Evolutionary conservation across 1,140 invertebrate species (phyloP).

Genomic region (Lepidurus couesii): DNA sequence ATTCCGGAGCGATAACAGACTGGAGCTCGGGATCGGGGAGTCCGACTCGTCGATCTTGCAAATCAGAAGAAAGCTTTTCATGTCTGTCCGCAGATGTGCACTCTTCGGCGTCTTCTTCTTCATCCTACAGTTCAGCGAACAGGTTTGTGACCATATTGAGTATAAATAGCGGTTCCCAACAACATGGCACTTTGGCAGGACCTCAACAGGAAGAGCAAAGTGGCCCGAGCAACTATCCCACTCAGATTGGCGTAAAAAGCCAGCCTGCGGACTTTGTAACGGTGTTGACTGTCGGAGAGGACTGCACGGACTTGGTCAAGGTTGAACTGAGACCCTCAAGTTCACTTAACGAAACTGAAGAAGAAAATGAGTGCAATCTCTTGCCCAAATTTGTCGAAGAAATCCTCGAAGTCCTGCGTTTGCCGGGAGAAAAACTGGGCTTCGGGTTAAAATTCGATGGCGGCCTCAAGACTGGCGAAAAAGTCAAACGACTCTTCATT

Average conservation of each 20-base stretch:
- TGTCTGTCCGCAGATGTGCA: not conserved
- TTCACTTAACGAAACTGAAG: not conserved
- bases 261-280: constrained; percentile 45
- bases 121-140: constrained; percentile 36
- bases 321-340: constrained; percentile 38
- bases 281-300: constrained; percentile 47
- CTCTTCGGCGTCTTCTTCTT: not conserved
- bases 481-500: constrained; percentile 66
- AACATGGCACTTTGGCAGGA: constrained; percentile 26
- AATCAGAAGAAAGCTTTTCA: constrained; percentile 24
- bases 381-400: constrained; percentile 44
- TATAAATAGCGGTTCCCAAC: constrained; percentile 46
- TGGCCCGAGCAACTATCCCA: constrained; percentile 35
- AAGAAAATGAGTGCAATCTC: constrained; percentile 7
- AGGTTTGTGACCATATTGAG: constrained; percentile 65
- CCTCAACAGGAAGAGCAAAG: not conserved
- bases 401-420: constrained; percentile 65
- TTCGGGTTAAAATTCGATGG: constrained; percentile 89
- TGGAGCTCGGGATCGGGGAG: constrained; percentile 38
- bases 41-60: constrained; percentile 34
- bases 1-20: constrained; percentile 42
- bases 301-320: constrained; percentile 42
- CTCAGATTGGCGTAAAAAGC: constrained; percentile 35
- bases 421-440: constrained; percentile 81
- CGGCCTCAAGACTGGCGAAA: constrained; percentile 58